Conservation (phyloP, 2,888 invertebrate genomes). For the Nomada flava region DNA sequence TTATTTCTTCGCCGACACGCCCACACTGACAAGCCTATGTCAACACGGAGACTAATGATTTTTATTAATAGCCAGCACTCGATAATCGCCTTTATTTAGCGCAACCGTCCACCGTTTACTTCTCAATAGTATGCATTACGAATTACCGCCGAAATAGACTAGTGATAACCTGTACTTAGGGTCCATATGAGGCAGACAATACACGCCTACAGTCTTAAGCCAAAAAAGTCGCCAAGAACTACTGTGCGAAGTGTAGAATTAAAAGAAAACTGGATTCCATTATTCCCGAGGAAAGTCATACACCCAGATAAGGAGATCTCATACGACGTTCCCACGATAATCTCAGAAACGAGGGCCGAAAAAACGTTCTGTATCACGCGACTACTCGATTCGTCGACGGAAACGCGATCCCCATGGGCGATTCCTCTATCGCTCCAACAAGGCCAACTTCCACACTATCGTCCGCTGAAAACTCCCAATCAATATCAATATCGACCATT, state of each 20-base stretch:
- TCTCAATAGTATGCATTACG: slow-evolving; percentile 38
- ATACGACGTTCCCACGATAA: background rate
- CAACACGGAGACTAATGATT: slow-evolving; percentile 5
- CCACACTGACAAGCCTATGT: background rate
- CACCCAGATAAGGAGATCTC: no score
- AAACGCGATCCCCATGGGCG: slow-evolving; percentile 25
- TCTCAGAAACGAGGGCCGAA: background rate
- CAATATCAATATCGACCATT: slow-evolving; percentile 57
- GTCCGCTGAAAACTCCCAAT: slow-evolving; percentile 42
- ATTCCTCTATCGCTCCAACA: background rate
- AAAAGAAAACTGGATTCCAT: no score
- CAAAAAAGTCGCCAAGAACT: no score
- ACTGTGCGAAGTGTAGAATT: no score
- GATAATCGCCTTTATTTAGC: slow-evolving; percentile 52
- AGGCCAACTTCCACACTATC: slow-evolving; percentile 21
- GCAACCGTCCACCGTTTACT: slow-evolving; percentile 25
- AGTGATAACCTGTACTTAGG: slow-evolving; percentile 44
- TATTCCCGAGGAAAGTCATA: no score
- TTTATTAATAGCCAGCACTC: slow-evolving; percentile 36
- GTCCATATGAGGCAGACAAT: slow-evolving; percentile 4
- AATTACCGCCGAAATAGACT: slow-evolving; percentile 52
- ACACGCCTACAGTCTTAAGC: background rate
- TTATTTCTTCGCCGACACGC: background rate
- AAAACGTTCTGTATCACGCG: slow-evolving; percentile 19
- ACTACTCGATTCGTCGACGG: slow-evolving; percentile 13